Evolutionary conservation across 2,113 vertebrate species (phyloP).

Genomic region (Erythrolamprus reginae): DNA sequence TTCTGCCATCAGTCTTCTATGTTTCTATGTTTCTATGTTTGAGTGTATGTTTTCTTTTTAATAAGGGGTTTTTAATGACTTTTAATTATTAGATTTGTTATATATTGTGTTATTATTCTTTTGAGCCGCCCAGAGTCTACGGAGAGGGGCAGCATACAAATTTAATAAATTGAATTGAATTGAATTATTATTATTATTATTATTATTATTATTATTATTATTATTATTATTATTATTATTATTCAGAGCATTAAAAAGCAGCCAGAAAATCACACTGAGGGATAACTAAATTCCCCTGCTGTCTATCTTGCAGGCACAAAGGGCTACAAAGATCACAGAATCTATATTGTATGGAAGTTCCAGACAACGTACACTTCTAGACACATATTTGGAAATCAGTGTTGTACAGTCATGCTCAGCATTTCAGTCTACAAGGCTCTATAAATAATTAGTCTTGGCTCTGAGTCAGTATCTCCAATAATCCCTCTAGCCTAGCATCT

Average conservation of each 20-base stretch:
- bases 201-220: too few relatives aligned
- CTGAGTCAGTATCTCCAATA: not conserved
- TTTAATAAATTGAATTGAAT: too few relatives aligned
- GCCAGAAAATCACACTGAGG: not conserved
- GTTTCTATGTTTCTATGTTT: too few relatives aligned
- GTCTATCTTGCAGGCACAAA: not conserved
- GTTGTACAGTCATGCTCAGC: not conserved
- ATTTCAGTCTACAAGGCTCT: not conserved
- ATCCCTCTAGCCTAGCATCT: not conserved
- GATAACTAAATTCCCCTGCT: not conserved
- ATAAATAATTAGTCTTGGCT: conserved; percentile 1
- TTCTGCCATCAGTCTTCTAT: too few relatives aligned
- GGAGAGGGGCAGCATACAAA: too few relatives aligned
- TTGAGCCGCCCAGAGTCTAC: too few relatives aligned
- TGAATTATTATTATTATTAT: too few relatives aligned
- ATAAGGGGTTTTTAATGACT: too few relatives aligned
- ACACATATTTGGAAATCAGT: not conserved
- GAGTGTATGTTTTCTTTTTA: too few relatives aligned
- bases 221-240: too few relatives aligned
- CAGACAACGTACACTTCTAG: not conserved
- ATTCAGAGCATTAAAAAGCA: not conserved
- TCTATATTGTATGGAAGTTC: not conserved
- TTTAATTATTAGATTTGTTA: too few relatives aligned
- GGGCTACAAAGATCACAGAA: not conserved
- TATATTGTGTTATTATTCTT: too few relatives aligned